Evolutionary conservation across 2,113 vertebrate species (phyloP), one percentile per base, ranked within the genome.

Genomic region (Calidris pugnax): DNA sequence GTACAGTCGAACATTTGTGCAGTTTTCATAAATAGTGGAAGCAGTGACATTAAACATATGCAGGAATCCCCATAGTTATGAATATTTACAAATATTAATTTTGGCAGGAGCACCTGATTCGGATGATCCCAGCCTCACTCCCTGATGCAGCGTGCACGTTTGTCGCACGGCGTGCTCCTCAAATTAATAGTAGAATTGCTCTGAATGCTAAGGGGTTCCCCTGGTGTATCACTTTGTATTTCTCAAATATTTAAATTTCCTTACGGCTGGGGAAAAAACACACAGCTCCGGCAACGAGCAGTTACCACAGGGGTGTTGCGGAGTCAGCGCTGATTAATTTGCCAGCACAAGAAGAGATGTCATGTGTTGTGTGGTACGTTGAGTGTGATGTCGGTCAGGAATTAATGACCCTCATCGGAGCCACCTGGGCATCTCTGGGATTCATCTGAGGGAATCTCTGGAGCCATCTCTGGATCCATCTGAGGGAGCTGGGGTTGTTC

Each of bases 1-100:
- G 97, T 97, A 97, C 93, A 96, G 91, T 93, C 43, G 91, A 89
- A 79, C 87, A 66, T 95, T 97, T 97, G 95, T 97, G 91, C 74
- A 41, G 73, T 76, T 87, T 91, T 92, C 89, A 53, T 83, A 43
- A 95, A 75, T 12, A 96, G 90, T 89, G 94, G 87, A 69, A 96
- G 91, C 78, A 89, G 80, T 92, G 93, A 89, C 81, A 85, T 91
- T 94, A 95, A 97, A 50, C 91, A 94, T 92, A 95, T 96, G 93
- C 95, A 96, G 93, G 96, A 97, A 94, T 97, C 91, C 89, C 97
- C 82, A 85, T 87, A 89, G 94, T 95, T 92, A 85, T 17, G 93
- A 89, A 97, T 95, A 96, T 96, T 95, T 93, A 95, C 89, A 79
- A 95, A 95, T 79, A 85, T 89, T 95, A 90, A 63, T 69, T 93